A percentile compares a stretch with the other conserved stretches of the same genome.
These are phyloP conservation scores for Drosophila parthenogenetica DNA, from an alignment of 2,888 invertebrate genomes.

Conservation along the genomic window DNA sequence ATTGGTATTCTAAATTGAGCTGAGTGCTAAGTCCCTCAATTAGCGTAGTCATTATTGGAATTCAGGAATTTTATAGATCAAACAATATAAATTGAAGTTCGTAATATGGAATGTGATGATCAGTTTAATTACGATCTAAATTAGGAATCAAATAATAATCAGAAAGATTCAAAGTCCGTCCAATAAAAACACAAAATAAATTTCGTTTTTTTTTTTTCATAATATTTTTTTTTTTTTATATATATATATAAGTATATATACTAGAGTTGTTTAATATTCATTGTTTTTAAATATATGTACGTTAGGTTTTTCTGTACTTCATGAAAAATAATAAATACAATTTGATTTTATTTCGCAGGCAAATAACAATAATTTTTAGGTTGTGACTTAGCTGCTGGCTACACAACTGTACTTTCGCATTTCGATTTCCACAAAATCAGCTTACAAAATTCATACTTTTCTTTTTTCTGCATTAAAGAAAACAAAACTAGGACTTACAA, in stretches of 20 bases:
- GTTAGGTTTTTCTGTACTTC: constrained; percentile 54
- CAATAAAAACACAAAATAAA: constrained; percentile 68
- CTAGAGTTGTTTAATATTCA: constrained; percentile 62
- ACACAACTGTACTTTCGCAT: constrained; percentile 22
- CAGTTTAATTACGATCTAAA: constrained; percentile 3
- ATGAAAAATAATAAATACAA: constrained; percentile 55
- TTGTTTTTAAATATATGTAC: constrained; percentile 16
- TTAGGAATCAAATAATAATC: constrained; percentile 2
- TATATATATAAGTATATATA: constrained; percentile 38
- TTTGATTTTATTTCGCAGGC: constrained; percentile 23
- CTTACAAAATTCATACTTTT: constrained; percentile 23
- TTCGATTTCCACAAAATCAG: constrained; percentile 30
- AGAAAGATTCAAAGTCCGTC: constrained; percentile 15
- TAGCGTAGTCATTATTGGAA: constrained; percentile 14
- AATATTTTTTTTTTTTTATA: constrained; percentile 38
- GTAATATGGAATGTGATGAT: constrained; percentile 3
- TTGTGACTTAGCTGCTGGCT: constrained; percentile 30
- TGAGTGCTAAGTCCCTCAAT: constrained; percentile 19
- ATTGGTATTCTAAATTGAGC: constrained; percentile 30
- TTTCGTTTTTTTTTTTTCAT: constrained; percentile 53
- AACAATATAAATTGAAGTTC: not conserved
- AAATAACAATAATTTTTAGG: constrained; percentile 43
- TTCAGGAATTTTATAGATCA: not conserved
- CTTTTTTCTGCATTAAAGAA: constrained; percentile 17
- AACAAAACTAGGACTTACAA: constrained; percentile 45